phyloP scores from a whole-genome alignment of 2,888 invertebrate genomes.

The Cheilosia vulpina region DNA sequence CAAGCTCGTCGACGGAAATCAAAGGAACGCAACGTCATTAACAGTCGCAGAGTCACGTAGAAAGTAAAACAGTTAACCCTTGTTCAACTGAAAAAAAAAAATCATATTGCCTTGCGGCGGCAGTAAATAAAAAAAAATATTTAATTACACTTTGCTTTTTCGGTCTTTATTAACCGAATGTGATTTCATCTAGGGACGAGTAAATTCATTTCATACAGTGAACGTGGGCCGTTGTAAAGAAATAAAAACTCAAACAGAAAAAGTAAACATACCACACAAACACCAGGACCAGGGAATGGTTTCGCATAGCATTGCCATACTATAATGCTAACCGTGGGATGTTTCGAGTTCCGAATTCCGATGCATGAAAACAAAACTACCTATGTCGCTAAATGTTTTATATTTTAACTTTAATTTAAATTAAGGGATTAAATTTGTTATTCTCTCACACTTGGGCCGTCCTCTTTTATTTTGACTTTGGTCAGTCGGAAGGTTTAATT shows the following conservation, averaged over 20 bases:
- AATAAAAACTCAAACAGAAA: conserved; percentile 21
- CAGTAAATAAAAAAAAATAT: conserved; percentile 31
- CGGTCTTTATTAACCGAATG: conserved; percentile 68
- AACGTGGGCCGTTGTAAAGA: conserved; percentile 12
- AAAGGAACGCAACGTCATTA: conserved; percentile 50
- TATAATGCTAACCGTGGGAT: too few relatives aligned
- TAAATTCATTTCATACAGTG: conserved; percentile 9
- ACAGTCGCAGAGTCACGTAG: conserved; percentile 29
- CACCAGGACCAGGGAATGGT: background rate
- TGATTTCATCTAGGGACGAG: conserved; percentile 54
- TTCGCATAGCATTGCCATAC: background rate
- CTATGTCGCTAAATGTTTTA: background rate
- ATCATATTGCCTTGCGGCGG: conserved; percentile 6
- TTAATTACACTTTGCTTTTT: conserved; percentile 60
- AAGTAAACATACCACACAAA: conserved; percentile 1
- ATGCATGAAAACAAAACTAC: background rate
- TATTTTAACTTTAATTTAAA: conserved; percentile 42
- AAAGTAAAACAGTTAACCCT: conserved; percentile 41
- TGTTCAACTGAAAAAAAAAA: conserved; percentile 20
- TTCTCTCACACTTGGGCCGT: background rate
- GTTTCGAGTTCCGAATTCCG: too few relatives aligned
- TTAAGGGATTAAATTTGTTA: conserved; percentile 40
- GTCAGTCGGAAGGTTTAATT: too few relatives aligned
- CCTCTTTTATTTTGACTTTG: background rate
- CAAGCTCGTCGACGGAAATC: conserved; percentile 20